phyloP scores from a whole-genome alignment of 2,797 vertebrate genomes.

The Anguilla megastoma region DNA sequence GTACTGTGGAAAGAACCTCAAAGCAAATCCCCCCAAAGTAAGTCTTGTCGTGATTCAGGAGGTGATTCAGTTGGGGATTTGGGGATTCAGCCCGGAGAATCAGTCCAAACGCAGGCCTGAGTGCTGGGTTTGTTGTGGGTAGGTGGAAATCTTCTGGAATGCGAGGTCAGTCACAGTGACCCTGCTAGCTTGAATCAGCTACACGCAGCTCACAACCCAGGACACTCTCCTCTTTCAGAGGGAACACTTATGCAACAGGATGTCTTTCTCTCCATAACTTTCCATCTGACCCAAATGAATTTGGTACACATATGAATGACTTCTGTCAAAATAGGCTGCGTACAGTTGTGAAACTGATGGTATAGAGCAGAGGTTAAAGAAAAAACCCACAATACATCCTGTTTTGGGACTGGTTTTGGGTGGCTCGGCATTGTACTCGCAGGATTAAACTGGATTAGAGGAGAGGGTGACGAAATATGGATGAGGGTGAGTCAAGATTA shows the following conservation, averaged over 20 bases:
- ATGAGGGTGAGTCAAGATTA: neutral
- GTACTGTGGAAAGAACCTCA: neutral
- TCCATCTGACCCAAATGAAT: neutral
- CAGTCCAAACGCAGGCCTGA: neutral
- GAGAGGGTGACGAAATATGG: neutral
- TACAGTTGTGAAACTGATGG: neutral
- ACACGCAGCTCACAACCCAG: neutral
- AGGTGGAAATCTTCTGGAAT: neutral
- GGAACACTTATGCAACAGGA: constrained; percentile 1
- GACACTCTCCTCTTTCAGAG: neutral
- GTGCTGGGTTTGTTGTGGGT: neutral
- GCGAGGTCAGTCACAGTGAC: neutral
- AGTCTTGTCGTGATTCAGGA: neutral
- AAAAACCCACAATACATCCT: neutral
- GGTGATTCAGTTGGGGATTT: neutral
- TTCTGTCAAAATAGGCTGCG: neutral
- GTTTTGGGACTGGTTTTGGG: neutral
- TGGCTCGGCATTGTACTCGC: neutral
- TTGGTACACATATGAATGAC: neutral
- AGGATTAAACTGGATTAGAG: neutral
- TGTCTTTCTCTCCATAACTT: neutral
- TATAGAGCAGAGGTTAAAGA: neutral
- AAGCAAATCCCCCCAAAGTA: neutral
- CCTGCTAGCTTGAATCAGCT: neutral
- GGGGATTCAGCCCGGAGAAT: neutral